Evolutionary conservation across 2,113 vertebrate genomes (phyloP).

Genomic region (Loxodonta africana): DNA sequence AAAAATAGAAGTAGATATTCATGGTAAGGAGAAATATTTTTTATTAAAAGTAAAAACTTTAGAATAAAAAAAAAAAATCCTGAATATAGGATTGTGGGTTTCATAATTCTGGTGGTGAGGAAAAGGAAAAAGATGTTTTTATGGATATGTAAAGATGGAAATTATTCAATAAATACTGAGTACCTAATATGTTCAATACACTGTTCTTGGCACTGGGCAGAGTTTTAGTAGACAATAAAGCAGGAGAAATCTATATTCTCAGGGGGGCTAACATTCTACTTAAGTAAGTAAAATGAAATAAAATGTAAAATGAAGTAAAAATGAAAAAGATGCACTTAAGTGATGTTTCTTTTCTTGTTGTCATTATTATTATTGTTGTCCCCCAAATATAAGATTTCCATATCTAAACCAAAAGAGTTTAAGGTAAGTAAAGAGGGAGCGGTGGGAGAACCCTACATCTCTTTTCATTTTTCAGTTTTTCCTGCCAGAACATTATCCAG

Average conservation of each 20-base stretch:
- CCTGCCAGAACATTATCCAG: slow-evolving; percentile 30
- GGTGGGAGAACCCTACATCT: not conserved
- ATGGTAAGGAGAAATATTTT: not conserved
- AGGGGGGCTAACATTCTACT: not conserved
- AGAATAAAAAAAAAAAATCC: not conserved
- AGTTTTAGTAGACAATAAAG: slow-evolving; percentile 24
- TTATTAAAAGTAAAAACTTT: slow-evolving; percentile 35
- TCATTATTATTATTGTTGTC: not conserved
- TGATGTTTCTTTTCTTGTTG: slow-evolving; percentile 3
- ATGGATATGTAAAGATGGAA: slow-evolving; percentile 18
- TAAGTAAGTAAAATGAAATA: not conserved
- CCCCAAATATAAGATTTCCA: slow-evolving; percentile 26
- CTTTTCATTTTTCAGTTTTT: slow-evolving; percentile 35
- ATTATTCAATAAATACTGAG: not conserved
- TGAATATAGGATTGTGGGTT: not conserved
- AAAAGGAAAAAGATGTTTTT: not conserved
- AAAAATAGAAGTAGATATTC: slow-evolving; percentile 51
- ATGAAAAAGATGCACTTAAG: not conserved
- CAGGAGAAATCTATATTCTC: not conserved
- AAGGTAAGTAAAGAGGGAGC: not conserved
- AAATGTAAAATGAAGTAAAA: slow-evolving; percentile 6
- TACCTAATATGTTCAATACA: not conserved
- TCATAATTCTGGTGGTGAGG: not conserved
- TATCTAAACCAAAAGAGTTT: slow-evolving; percentile 50
- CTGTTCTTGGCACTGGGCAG: not conserved